Conservation (phyloP, 1,140 invertebrate genomes). For the Antheraea mylitta region DNA sequence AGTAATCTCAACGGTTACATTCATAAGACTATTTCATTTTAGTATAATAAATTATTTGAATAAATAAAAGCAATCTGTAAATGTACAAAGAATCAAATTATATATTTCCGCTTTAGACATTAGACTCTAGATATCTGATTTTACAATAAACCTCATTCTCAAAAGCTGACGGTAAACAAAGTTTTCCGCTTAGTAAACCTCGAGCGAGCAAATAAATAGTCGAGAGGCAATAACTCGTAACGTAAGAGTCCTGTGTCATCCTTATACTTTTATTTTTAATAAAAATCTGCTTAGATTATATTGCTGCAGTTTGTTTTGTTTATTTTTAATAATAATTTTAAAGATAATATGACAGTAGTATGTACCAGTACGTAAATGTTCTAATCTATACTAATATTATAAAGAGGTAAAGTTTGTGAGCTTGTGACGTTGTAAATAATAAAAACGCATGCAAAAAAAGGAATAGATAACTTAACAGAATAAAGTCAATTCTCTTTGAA, state of each 20-base stretch:
- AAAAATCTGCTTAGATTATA: constrained; percentile 12
- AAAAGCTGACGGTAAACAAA: constrained; percentile 13
- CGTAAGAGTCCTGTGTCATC: constrained; percentile 15
- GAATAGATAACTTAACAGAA: too few species aligned
- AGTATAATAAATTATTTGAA: too few species aligned
- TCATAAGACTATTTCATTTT: too few species aligned
- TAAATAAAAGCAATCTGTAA: too few species aligned
- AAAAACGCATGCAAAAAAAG: too few species aligned
- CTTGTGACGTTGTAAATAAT: too few species aligned
- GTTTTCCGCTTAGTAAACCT: constrained; percentile 20
- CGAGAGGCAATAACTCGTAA: constrained; percentile 32
- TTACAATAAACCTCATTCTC: not conserved
- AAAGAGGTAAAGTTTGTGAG: too few species aligned
- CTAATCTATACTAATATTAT: too few species aligned
- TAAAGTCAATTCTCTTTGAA: too few species aligned
- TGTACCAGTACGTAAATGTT: too few species aligned
- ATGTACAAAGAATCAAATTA: not conserved
- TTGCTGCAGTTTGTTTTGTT: not conserved
- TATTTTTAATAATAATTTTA: constrained; percentile 4
- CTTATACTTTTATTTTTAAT: constrained; percentile 21
- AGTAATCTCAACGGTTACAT: too few species aligned
- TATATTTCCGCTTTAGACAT: not conserved
- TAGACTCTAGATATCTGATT: not conserved
- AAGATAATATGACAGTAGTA: not conserved
- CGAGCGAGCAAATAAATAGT: constrained; percentile 23